These are phyloP conservation scores for Morelia viridis DNA, from an alignment of 2,797 vertebrate species.

Conservation along the genomic window DNA sequence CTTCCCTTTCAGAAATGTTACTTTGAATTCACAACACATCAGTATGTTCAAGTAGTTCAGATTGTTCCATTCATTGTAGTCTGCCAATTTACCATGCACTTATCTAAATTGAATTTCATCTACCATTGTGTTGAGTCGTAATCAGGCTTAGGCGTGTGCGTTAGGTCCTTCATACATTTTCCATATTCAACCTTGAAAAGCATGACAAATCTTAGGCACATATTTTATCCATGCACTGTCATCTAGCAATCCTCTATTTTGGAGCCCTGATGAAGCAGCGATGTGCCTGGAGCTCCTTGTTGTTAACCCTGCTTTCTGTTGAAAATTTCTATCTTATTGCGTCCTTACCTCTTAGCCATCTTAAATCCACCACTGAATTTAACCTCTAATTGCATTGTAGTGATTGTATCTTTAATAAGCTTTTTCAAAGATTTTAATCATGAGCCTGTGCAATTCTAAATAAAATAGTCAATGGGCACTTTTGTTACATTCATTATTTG, in stretches of 20 bases:
- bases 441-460: conserved; percentile 21
- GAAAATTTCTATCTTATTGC: not conserved
- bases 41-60: conserved; percentile 15
- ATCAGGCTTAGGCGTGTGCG: not conserved
- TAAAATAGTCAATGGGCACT: not conserved
- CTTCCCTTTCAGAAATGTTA: not conserved
- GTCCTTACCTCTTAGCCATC: not conserved
- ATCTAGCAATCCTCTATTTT: not conserved
- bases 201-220: not conserved
- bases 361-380: not conserved
- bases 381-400: not conserved
- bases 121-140: not conserved
- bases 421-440: conserved; percentile 9
- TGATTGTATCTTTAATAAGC: not conserved
- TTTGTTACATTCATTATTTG: not conserved
- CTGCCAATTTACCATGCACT: conserved; percentile 18
- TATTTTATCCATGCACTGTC: not conserved
- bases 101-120: conserved; percentile 37
- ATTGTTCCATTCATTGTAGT: conserved; percentile 15
- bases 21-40: conserved; percentile 14
- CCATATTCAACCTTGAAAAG: not conserved
- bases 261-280: not conserved
- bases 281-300: not conserved
- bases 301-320: not conserved
- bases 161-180: not conserved